Base-by-base conservation (phyloP, 2,888 invertebrate species). In the Plusia festucae region DNA sequence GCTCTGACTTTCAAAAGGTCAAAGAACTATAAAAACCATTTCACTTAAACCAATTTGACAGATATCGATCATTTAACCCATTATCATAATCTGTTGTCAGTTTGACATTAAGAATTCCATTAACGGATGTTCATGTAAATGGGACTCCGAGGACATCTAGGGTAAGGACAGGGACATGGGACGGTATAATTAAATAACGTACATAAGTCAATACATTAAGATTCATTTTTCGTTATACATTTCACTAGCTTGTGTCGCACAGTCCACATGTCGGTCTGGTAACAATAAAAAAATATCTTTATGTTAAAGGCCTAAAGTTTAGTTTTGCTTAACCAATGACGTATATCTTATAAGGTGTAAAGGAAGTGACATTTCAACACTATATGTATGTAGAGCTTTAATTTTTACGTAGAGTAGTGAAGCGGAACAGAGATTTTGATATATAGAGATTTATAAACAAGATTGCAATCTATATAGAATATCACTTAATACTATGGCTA, bases 71-170 rank as follows among this genome's bases (percentile, higher is more conserved):
- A 18, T 49, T 20, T 20, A 3, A 9, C 0, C 16, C 40, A 55
- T 11, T 52, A 24, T 15, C 66, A 66, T 49, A 53, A 73, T 34
- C 15, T 24, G 59, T 73, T n/a, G 4, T 8, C 27, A 32, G 18
- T 54, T n/a, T 78, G 78, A 73, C 78, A 78, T 78, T 62, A 20
- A 56, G 53, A 24, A 59, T 44, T 53, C n/a, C 24, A 46, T 59
- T 51, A 49, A 74, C 60, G 52, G 64, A 68, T 73, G 52, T 30
- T 58, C 40, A 55, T 51, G 34, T 13, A 27, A 5, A 9, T 58
- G 16, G 56, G 61, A 60, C 40, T 15, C 16, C 72, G 68, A 61
- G 67, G 66, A 61, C 62, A 22, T 49, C 44, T 46, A 4, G 40
- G 40, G 40, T 70, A 52, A 64, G 74, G 64, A 66, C 80, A 59